These are phyloP conservation scores for Neomorphus geoffroyi DNA, from an alignment of 2,797 vertebrate genomes.

Conservation along the genomic window DNA sequence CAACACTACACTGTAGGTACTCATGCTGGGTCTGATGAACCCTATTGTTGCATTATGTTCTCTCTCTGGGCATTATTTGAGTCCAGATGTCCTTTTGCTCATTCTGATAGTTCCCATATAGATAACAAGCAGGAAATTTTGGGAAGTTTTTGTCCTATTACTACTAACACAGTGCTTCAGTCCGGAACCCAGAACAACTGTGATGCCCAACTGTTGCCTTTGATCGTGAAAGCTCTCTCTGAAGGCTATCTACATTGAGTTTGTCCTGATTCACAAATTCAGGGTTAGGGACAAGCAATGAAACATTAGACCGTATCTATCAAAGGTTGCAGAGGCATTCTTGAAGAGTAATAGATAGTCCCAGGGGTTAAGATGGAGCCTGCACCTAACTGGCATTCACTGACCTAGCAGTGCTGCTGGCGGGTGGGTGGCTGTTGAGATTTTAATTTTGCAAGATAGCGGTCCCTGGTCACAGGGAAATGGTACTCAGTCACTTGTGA, in stretches of 20 bases:
- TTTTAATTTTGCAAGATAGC: not conserved
- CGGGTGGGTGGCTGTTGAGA: not conserved
- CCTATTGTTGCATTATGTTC: not conserved
- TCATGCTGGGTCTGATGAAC: not conserved
- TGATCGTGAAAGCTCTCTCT: not conserved
- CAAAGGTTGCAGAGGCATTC: not conserved
- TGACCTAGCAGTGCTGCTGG: not conserved
- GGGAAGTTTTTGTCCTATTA: not conserved
- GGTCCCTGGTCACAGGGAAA: not conserved
- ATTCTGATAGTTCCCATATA: not conserved
- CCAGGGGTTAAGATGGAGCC: not conserved
- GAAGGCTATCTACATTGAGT: not conserved
- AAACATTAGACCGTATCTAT: not conserved
- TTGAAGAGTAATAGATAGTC: not conserved
- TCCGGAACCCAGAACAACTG: not conserved
- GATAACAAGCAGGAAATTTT: not conserved
- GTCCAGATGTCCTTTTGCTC: not conserved
- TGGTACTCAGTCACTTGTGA: not conserved
- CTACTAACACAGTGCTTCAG: not conserved
- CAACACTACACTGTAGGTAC: fast-evolving
- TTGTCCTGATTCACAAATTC: not conserved
- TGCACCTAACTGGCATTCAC: not conserved
- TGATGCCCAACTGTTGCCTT: not conserved
- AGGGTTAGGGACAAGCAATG: not conserved
- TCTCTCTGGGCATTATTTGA: not conserved